phyloP scores from a whole-genome alignment of 2,797 vertebrate species.

The Thamnophis elegans region DNA sequence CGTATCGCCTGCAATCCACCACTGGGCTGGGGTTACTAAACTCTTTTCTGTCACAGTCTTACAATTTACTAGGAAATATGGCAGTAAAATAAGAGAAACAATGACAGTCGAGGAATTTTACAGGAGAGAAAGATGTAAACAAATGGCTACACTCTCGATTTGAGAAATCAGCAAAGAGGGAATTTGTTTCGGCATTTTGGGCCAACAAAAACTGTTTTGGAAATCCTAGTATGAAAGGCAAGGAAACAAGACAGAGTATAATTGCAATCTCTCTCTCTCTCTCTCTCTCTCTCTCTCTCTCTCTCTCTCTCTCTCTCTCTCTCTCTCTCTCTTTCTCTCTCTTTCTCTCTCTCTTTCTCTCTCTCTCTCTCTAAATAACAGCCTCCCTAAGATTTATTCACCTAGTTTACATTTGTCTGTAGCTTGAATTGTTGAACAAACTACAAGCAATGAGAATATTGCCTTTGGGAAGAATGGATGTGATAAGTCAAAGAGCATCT shows the following conservation, averaged over 20 bases:
- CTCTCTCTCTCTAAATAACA: background rate
- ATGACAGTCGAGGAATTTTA: background rate
- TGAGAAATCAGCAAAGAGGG: background rate
- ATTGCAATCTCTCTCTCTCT: conserved; percentile 22
- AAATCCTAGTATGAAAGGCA: background rate
- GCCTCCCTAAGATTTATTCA: conserved; percentile 1
- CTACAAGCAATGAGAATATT: conserved; percentile 35
- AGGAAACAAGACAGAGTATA: background rate
- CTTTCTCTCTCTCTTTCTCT: too few relatives aligned
- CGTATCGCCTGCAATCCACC: too few relatives aligned
- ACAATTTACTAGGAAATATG: background rate
- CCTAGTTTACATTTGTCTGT: conserved; percentile 21
- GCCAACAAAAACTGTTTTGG: background rate
- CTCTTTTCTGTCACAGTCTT: background rate
- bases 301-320: too few relatives aligned
- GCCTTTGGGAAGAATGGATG: conserved; percentile 30
- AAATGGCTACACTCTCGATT: background rate
- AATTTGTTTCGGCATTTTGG: background rate
- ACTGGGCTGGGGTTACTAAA: background rate
- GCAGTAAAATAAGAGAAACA: too few relatives aligned
- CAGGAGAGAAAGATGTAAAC: background rate
- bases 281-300: too few relatives aligned
- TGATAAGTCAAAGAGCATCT: conserved; percentile 39
- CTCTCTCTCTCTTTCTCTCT: too few relatives aligned
- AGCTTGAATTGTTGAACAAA: conserved; percentile 43